These are phyloP conservation scores for Plodia interpunctella DNA, from an alignment of 1,140 invertebrate genomes.

Conservation along the genomic window DNA sequence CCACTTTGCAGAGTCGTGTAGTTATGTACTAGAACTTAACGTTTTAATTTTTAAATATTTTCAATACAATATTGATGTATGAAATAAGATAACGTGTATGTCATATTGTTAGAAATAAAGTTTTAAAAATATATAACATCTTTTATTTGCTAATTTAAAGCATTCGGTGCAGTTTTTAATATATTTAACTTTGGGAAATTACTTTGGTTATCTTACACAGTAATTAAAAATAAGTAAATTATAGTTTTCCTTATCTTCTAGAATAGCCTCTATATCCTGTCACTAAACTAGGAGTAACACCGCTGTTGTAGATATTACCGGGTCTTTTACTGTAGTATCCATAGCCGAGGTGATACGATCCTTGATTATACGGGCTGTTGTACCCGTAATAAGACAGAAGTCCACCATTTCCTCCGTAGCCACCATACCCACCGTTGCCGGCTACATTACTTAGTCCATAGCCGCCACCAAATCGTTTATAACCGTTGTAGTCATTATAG, in stretches of 20 bases:
- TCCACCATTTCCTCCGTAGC: conserved; percentile 58
- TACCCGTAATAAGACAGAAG: conserved; percentile 61
- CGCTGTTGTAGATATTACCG: conserved; percentile 57
- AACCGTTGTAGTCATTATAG: conserved; percentile 18
- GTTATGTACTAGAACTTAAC: neutral
- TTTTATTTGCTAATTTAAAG: neutral
- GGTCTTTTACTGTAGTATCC: conserved; percentile 55
- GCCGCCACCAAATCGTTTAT: neutral
- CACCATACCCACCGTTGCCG: conserved; percentile 56
- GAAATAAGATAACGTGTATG: conserved; percentile 53
- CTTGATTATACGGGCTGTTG: conserved; percentile 56
- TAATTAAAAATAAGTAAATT: conserved; percentile 1
- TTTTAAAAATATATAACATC: conserved; percentile 28
- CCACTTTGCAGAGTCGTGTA: neutral
- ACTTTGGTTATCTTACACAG: conserved; percentile 41
- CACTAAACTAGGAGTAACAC: conserved; percentile 59
- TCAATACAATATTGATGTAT: conserved; percentile 26
- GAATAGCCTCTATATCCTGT: conserved; percentile 67
- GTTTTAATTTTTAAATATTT: neutral
- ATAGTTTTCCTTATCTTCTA: conserved; percentile 32
- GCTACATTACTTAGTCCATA: conserved; percentile 16
- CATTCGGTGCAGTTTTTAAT: conserved; percentile 22
- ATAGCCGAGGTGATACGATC: conserved; percentile 55
- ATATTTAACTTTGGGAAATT: conserved; percentile 36
- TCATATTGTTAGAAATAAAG: conserved; percentile 67